phyloP scores from a whole-genome alignment of 1,140 invertebrate genomes.

The Saxidomus purpurata region DNA sequence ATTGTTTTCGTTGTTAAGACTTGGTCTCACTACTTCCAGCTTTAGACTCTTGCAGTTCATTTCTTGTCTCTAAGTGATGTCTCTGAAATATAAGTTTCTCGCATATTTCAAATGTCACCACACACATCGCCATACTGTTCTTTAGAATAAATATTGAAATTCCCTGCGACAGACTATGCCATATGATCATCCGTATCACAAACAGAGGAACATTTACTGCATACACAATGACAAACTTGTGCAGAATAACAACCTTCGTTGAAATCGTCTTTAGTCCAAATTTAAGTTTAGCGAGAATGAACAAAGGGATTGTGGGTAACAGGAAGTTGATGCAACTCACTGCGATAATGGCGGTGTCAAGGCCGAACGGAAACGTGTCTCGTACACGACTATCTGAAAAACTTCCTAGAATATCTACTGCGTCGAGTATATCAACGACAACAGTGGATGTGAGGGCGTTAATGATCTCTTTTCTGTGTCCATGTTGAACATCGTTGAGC shows the following conservation, averaged over 20 bases:
- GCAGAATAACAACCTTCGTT: slow-evolving; percentile 82
- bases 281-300: slow-evolving; percentile 87
- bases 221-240: slow-evolving; percentile 86
- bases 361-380: slow-evolving; percentile 80
- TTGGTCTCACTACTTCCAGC: too few species aligned
- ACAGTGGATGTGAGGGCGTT: slow-evolving; percentile 77
- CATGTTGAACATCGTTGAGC: slow-evolving; percentile 87
- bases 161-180: slow-evolving; percentile 86
- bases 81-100: too few species aligned
- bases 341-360: slow-evolving; percentile 87
- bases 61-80: too few species aligned
- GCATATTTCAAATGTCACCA: slow-evolving; percentile 75
- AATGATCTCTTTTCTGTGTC: slow-evolving; percentile 87
- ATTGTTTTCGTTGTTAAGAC: too few species aligned
- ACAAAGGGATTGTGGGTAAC: slow-evolving; percentile 88
- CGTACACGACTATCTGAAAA: slow-evolving; percentile 82
- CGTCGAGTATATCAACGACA: slow-evolving; percentile 88
- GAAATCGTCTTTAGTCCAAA: slow-evolving; percentile 77
- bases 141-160: slow-evolving; percentile 89
- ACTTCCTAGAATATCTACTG: slow-evolving; percentile 87
- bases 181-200: slow-evolving; percentile 88
- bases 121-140: slow-evolving; percentile 87
- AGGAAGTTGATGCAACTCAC: slow-evolving; percentile 88
- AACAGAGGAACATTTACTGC: slow-evolving; percentile 89
- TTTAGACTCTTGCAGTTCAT: too few species aligned